These are phyloP conservation scores for Operophtera brumata DNA, from an alignment of 2,888 invertebrate species.

Conservation along the genomic window DNA sequence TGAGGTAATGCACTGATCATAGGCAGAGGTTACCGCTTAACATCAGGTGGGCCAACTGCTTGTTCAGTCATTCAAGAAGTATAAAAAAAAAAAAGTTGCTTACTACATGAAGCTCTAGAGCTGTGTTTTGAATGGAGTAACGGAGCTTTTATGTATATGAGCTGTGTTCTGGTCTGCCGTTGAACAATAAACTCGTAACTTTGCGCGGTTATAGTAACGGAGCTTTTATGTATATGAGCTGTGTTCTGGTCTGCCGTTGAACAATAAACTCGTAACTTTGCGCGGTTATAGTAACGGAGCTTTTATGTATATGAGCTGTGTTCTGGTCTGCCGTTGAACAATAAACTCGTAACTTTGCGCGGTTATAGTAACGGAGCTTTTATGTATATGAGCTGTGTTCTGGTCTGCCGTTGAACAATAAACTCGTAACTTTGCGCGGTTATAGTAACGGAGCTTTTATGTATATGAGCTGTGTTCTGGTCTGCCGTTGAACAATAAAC, in stretches of 20 bases:
- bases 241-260: neutral
- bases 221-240: too few relatives aligned
- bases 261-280: slow-evolving; percentile 11
- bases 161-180: neutral
- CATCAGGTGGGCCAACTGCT: too few relatives aligned
- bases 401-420: slow-evolving; percentile 1
- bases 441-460: slow-evolving; percentile 2
- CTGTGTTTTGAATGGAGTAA: too few relatives aligned
- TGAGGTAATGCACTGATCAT: too few relatives aligned
- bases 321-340: neutral
- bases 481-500: slow-evolving; percentile 5
- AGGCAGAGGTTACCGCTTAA: too few relatives aligned
- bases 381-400: neutral
- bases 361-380: slow-evolving; percentile 2
- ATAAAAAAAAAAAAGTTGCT: too few relatives aligned
- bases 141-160: too few relatives aligned
- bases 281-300: slow-evolving; percentile 4
- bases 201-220: slow-evolving; percentile 3
- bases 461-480: neutral
- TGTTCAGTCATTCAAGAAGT: too few relatives aligned
- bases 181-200: slow-evolving; percentile 12
- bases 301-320: too few relatives aligned
- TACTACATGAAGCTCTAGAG: too few relatives aligned
- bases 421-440: slow-evolving; percentile 10
- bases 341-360: slow-evolving; percentile 10